Percentiles rank a stretch among this genome's conserved stretches.
Conservation (phyloP, 1,140 invertebrate genomes). For the Hermatobates lingyangjiaoensis region DNA sequence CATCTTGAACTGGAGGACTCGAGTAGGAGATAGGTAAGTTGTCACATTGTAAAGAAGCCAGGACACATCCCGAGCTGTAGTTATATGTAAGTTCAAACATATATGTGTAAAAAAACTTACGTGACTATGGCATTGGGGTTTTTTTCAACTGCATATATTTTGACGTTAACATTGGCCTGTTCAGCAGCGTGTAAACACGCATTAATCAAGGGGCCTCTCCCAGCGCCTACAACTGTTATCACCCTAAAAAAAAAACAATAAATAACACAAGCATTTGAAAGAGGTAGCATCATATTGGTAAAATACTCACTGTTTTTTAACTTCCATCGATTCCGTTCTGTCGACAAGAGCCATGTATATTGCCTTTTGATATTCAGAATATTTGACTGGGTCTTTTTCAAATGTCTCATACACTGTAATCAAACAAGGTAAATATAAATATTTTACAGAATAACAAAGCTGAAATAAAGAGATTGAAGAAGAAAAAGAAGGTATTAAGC, state of each 20-base stretch:
- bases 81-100: too few species aligned
- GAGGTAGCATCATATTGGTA: neutral
- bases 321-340: constrained; percentile 22
- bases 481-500: too few species aligned
- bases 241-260: constrained; percentile 25
- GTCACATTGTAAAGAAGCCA: too few species aligned
- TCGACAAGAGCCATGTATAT: constrained; percentile 52
- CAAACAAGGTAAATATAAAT: too few species aligned
- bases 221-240: constrained; percentile 87
- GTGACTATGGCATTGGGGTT: constrained; percentile 93
- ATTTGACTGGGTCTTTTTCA: constrained; percentile 95
- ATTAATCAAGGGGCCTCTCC: constrained; percentile 81
- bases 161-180: constrained; percentile 38
- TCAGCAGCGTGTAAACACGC: constrained; percentile 62
- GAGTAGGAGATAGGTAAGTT: too few species aligned
- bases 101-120: constrained; percentile 25
- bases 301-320: constrained; percentile 13
- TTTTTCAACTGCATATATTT: constrained; percentile 92
- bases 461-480: too few species aligned
- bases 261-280: neutral
- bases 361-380: constrained; percentile 76
- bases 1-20: too few species aligned
- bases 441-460: too few species aligned
- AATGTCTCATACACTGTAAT: constrained; percentile 97
- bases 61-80: too few species aligned